Evolutionary conservation across 2,797 vertebrate genomes (phyloP).

Genomic region (Sternotherus odoratus): DNA sequence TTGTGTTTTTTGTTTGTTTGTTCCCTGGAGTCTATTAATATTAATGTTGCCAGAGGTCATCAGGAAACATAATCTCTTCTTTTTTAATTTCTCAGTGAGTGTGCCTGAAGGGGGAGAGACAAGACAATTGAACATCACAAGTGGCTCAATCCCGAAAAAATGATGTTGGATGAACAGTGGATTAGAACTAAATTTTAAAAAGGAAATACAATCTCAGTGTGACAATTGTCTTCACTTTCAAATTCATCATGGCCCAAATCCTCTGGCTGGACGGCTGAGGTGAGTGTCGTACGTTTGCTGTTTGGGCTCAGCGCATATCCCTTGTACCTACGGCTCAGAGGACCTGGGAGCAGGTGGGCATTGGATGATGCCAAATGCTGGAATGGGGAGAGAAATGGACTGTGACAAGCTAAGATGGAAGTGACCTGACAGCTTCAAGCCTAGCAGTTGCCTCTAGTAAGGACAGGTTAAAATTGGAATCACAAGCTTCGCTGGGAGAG

Average conservation of each 20-base stretch:
- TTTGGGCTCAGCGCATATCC: slow-evolving; percentile 36
- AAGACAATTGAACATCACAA: slow-evolving; percentile 54
- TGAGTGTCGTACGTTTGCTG: slow-evolving; percentile 19
- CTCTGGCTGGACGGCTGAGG: slow-evolving; percentile 87
- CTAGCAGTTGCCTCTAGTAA: slow-evolving; percentile 77
- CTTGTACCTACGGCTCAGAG: slow-evolving; percentile 22
- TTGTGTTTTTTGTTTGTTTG: slow-evolving; percentile 43
- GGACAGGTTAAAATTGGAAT: slow-evolving; percentile 87
- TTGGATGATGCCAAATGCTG: slow-evolving; percentile 66
- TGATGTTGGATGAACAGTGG: slow-evolving; percentile 68
- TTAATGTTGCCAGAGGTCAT: slow-evolving; percentile 73
- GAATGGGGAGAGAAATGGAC: slow-evolving; percentile 82
- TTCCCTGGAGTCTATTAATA: slow-evolving; percentile 67
- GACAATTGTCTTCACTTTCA: slow-evolving; percentile 42
- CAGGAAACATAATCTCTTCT: slow-evolving; percentile 79
- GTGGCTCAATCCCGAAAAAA: slow-evolving; percentile 66
- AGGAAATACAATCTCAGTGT: slow-evolving; percentile 31
- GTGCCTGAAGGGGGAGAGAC: slow-evolving; percentile 68
- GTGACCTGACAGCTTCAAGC: slow-evolving; percentile 85
- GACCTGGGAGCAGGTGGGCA: slow-evolving; percentile 64
- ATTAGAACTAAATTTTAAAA: slow-evolving; percentile 73
- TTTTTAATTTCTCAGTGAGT: slow-evolving; percentile 82
- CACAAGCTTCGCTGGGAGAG: slow-evolving; percentile 85
- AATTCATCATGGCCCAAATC: slow-evolving; percentile 81
- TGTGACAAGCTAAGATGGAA: slow-evolving; percentile 89